phyloP scores from a whole-genome alignment of 92 coral and sea anemone species.

The Pocillopora meandrina region DNA sequence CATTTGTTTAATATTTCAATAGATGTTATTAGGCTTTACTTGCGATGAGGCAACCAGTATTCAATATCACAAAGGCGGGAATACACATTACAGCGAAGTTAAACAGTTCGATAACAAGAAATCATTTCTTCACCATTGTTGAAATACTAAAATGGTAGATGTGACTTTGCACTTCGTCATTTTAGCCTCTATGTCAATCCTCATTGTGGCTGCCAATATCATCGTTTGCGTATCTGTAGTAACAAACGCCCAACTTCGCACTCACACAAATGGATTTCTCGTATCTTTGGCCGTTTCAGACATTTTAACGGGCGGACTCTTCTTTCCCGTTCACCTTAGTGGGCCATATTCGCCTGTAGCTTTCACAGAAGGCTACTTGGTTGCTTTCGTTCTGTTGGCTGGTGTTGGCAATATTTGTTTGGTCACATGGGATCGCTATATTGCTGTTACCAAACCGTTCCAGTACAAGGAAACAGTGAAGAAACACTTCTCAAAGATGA shows the following conservation, averaged over 20 bases:
- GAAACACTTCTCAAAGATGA: slow-evolving; percentile 43
- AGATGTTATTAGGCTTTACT: not conserved
- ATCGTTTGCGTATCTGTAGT: slow-evolving; percentile 56
- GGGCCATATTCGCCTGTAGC: slow-evolving; percentile 38
- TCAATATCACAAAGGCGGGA: slow-evolving; percentile 4
- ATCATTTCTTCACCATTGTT: not conserved
- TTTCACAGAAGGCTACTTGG: slow-evolving; percentile 42
- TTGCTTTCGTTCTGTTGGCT: slow-evolving; percentile 63
- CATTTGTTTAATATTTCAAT: slow-evolving; percentile 23
- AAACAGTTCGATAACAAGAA: slow-evolving; percentile 11
- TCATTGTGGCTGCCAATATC: slow-evolving; percentile 55
- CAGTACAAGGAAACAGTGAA: slow-evolving; percentile 49
- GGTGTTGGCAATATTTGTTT: slow-evolving; percentile 66
- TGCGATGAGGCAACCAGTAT: slow-evolving; percentile 4
- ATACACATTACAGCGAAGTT: not conserved
- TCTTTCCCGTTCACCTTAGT: slow-evolving; percentile 59
- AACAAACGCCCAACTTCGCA: slow-evolving; percentile 50
- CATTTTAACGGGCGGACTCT: slow-evolving; percentile 62
- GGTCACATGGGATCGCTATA: slow-evolving; percentile 71
- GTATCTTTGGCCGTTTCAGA: slow-evolving; percentile 72
- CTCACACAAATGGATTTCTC: slow-evolving; percentile 69
- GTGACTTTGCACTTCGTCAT: slow-evolving; percentile 9
- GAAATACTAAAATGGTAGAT: not conserved
- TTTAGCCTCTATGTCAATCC: slow-evolving; percentile 28
- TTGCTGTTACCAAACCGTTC: slow-evolving; percentile 63